These are phyloP conservation scores for Pinctada fucata DNA, from an alignment of 2,888 invertebrate species.

Conservation along the genomic window DNA sequence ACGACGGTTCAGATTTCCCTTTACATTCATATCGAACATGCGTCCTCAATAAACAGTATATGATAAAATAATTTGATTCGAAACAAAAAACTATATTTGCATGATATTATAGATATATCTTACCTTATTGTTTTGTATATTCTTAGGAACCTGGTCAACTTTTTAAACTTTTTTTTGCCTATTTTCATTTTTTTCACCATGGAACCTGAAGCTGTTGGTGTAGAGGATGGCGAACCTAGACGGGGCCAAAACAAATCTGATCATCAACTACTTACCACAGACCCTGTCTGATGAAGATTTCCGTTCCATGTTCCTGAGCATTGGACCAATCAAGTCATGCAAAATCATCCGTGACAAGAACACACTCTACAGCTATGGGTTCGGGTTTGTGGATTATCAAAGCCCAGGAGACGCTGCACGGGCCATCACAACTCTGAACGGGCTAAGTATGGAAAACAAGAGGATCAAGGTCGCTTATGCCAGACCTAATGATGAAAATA, in stretches of 20 bases:
- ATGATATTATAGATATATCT: neutral
- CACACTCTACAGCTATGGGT: slow-evolving; percentile 97
- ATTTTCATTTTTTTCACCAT: slow-evolving; percentile 38
- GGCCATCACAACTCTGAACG: slow-evolving; percentile 92
- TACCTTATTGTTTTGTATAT: neutral
- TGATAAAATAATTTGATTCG: too few relatives aligned
- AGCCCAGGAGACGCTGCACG: slow-evolving; percentile 89
- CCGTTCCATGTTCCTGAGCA: slow-evolving; percentile 90
- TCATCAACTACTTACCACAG: slow-evolving; percentile 96
- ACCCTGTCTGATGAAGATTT: slow-evolving; percentile 94
- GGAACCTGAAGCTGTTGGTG: slow-evolving; percentile 16
- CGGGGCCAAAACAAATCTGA: slow-evolving; percentile 85
- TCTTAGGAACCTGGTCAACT: slow-evolving; percentile 1
- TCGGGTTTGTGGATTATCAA: slow-evolving; percentile 95
- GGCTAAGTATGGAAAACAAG: slow-evolving; percentile 92
- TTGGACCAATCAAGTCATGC: slow-evolving; percentile 92
- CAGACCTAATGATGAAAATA: slow-evolving; percentile 89
- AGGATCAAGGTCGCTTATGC: slow-evolving; percentile 95
- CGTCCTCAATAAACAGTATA: too few relatives aligned
- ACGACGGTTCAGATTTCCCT: too few relatives aligned
- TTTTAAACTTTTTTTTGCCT: slow-evolving; percentile 38
- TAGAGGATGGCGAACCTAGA: neutral
- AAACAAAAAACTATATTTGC: too few relatives aligned
- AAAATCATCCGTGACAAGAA: slow-evolving; percentile 81
- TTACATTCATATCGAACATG: too few relatives aligned